Evolutionary conservation across 1,140 invertebrate species (phyloP), one percentile per base, ranked within the genome.

Genomic region (Drosophila pachea): DNA sequence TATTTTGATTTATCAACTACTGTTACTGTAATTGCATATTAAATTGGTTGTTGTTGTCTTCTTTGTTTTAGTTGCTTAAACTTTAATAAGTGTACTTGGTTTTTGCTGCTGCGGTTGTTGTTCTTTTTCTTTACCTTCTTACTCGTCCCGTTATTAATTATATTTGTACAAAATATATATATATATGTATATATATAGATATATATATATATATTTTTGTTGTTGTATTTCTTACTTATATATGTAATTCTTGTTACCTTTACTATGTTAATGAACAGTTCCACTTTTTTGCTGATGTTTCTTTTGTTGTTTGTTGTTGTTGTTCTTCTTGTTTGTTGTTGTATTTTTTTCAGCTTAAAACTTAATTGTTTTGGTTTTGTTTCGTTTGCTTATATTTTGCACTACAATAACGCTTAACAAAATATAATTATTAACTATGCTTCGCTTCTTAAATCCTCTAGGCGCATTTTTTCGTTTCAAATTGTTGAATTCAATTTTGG

Each of bases 1-100:
- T 68, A 78, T 87, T 87, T 87, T 87, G 83, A 87, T 87, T 87
- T 87, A 87, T 87, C 83, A 87, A 87, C 83, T 87, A 87, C 83
- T 78, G 54, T 79, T 86, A 70, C 68, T 71, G 72, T 83, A 87
- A 87, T 87, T 84, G 75, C 78, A 87, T 78, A 83, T 83, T 87
- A 79, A 78, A 87, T 84, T 87, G 82, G 70, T 87, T 86, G 70
- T 78, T 74, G 42, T 36, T 64, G 45, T 47, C 29, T 42, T 22
- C 67, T 73, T 60, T 50, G 38, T 63, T 53, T 68, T 75, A 22
- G 65, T 81, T 86, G 74, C 83, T 87, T 86, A 83, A 74, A 78
- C 61, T 73, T 74, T 86, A 86, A 86, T 86, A 78, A 86, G 76
- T 86, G 82, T 86, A 86, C 83, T 84, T 84, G 79, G 79, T 84